These are phyloP conservation scores for Aporophyla nigra DNA, from an alignment of 2,888 invertebrate genomes.

Conservation along the genomic window DNA sequence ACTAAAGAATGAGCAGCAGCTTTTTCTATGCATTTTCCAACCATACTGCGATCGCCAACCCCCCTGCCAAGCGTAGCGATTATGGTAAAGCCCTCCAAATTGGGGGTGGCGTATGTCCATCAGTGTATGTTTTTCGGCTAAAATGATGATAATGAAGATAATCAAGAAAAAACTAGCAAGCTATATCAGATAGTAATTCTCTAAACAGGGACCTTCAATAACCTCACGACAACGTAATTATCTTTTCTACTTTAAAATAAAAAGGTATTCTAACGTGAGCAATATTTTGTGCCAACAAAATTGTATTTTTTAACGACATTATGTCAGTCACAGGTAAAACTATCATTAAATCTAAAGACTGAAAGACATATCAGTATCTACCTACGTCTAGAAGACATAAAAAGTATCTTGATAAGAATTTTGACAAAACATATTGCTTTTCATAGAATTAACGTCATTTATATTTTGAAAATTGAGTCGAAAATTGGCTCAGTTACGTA, in stretches of 20 bases:
- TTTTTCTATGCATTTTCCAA: too few relatives aligned
- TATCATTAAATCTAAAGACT: conserved; percentile 2
- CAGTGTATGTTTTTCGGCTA: too few relatives aligned
- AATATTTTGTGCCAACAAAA: neutral
- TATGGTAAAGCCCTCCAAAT: too few relatives aligned
- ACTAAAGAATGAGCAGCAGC: too few relatives aligned
- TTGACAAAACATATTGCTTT: neutral
- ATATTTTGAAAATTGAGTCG: neutral
- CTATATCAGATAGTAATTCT: neutral
- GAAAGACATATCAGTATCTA: neutral
- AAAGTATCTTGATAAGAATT: neutral
- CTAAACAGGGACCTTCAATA: neutral
- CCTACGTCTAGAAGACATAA: neutral
- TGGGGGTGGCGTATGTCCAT: too few relatives aligned
- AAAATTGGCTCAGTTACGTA: neutral
- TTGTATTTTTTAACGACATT: conserved; percentile 18
- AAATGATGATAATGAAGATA: neutral
- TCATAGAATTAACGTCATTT: neutral
- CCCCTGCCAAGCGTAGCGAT: too few relatives aligned
- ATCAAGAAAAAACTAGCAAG: neutral
- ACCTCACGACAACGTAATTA: conserved; percentile 5
- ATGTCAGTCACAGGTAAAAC: conserved; percentile 23
- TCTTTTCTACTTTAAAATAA: neutral
- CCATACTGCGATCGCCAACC: too few relatives aligned
- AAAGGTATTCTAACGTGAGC: neutral